Evolutionary conservation across 92 coral and sea anemone genomes (phyloP).

Genomic region (Umimayanthus kanabou): DNA sequence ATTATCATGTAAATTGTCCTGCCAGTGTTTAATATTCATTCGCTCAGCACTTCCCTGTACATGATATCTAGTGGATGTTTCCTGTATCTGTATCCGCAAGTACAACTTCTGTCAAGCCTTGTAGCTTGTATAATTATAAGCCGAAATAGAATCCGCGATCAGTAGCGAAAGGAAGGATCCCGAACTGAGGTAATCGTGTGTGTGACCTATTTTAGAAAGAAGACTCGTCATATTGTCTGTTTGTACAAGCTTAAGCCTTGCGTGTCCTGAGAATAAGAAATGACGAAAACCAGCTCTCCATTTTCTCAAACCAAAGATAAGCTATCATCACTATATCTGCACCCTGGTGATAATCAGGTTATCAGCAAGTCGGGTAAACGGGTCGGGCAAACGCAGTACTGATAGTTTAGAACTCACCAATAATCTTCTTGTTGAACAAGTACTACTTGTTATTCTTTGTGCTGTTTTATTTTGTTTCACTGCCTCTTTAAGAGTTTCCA

Average conservation of each 20-base stretch:
- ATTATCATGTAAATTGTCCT: constrained; percentile 53
- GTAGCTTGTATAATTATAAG: too few species aligned
- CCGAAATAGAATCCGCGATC: constrained; percentile 15
- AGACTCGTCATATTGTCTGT: constrained; percentile 1
- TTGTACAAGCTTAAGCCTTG: constrained; percentile 48
- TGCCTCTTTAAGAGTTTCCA: background rate
- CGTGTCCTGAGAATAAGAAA: constrained; percentile 52
- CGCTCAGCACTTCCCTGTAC: constrained; percentile 13
- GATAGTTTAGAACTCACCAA: background rate
- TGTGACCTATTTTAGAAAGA: background rate
- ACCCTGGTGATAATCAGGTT: constrained; percentile 43
- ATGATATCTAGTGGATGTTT: constrained; percentile 29
- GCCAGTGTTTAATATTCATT: constrained; percentile 36
- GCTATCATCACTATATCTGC: constrained; percentile 59
- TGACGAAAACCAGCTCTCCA: constrained; percentile 44
- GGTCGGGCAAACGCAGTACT: background rate
- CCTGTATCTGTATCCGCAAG: constrained; percentile 41
- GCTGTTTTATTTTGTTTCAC: background rate
- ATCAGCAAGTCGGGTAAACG: constrained; percentile 16
- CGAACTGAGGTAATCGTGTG: constrained; percentile 16
- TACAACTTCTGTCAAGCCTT: constrained; percentile 4
- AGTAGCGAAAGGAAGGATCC: background rate
- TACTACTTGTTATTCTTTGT: background rate
- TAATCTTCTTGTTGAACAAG: background rate
- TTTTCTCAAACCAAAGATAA: constrained; percentile 50